Evolutionary conservation across 2,888 invertebrate species (phyloP), one percentile per base, ranked within the genome.

Genomic region (Caradrina clavipalpis): DNA sequence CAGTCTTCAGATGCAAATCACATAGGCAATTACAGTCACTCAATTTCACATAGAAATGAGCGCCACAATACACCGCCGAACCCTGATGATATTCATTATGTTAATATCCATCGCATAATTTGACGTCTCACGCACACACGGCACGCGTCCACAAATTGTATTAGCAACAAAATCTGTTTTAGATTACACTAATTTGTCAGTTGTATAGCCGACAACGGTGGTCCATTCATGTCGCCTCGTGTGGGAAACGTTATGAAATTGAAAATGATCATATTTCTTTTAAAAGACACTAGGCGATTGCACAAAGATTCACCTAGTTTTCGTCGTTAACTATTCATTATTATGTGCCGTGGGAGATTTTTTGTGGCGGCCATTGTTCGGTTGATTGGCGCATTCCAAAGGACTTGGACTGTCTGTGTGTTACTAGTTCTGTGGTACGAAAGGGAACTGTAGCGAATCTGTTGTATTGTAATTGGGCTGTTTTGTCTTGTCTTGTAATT

Each of bases 261-360:
- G 94, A 94, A 95, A 95, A 96, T 94, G 94, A 95, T 96, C 95
- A 93, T 96, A 95, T 95, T 95, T 95, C 95, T 95, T 95, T 94
- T 94, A 95, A 95, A 95, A 95, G 93, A 94, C 94, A 93, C 94
- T 83, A 88, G 90, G 87, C 92, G 89, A 91, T 96, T 96, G 95
- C 95, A 95, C 95, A 95, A 95, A 94, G 96, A 96, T 96, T 95
- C 96, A 95, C 96, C 96, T 96, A 96, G 95, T 96, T 96, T 95
- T 95, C 93, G 95, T 92, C 90, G 93, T 94, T 93, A 94, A 88
- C 95, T 95, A 95, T 96, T 95, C 95, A 95, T 95, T 93, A 93
- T 91, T 94, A 91, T 93, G 92, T 94, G 94, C 94, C 95, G 96
- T 96, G 96, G 91, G 96, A 95, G 83, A 86, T 88, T 94, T 94